Evolutionary conservation across 1,140 invertebrate species (phyloP).

Genomic region (Acyrthosiphon pisum): DNA sequence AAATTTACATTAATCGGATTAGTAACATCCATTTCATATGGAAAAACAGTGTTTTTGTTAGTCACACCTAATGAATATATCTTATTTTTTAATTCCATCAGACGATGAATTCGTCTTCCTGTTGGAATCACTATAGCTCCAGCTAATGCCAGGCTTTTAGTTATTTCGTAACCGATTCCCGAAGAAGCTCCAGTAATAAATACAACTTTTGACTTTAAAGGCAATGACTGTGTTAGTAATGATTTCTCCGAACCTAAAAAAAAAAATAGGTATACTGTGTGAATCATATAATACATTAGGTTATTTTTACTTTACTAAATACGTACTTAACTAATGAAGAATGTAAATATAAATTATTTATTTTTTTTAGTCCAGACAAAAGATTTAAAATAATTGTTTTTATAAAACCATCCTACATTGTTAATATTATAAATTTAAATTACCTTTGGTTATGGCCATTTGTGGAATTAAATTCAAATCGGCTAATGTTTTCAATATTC

Average conservation of each 20-base stretch:
- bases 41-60: constrained; percentile 45
- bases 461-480: constrained; percentile 49
- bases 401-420: not conserved
- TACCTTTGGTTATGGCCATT: not conserved
- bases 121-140: constrained; percentile 60
- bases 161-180: constrained; percentile 61
- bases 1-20: constrained; percentile 58
- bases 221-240: not conserved
- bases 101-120: constrained; percentile 59
- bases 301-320: too few species aligned
- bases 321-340: not conserved
- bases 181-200: constrained; percentile 61
- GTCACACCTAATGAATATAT: constrained; percentile 15
- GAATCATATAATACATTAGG: not conserved
- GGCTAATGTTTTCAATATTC: constrained; percentile 46
- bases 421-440: not conserved
- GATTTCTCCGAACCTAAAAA: not conserved
- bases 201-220: constrained; percentile 59
- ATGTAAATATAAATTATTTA: not conserved
- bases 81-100: constrained; percentile 58
- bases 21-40: constrained; percentile 60
- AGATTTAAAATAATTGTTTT: not conserved
- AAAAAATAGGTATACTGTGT: not conserved
- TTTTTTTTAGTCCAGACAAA: not conserved
- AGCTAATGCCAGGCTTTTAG: constrained; percentile 58